Conservation (phyloP, 2,113 vertebrate genomes). For the Acrocephalus arundinaceus region DNA sequence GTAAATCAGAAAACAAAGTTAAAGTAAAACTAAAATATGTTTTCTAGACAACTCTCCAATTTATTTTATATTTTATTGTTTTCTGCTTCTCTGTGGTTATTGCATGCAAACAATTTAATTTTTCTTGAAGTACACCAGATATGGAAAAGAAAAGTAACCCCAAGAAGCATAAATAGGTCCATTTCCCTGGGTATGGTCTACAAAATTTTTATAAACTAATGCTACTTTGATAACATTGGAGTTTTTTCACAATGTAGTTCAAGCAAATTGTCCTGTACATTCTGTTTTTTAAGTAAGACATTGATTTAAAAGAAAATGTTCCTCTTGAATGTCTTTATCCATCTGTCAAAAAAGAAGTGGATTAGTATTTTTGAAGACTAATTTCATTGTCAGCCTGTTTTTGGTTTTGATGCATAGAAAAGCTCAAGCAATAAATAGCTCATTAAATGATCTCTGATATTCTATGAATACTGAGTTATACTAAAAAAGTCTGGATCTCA, state of each 20-base stretch:
- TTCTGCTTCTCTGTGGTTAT: neutral
- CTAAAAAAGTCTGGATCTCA: neutral
- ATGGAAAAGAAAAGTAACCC: neutral
- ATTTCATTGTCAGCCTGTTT: neutral
- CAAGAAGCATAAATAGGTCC: neutral
- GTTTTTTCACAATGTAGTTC: neutral
- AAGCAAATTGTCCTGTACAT: neutral
- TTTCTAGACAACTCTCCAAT: neutral
- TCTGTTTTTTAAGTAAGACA: neutral
- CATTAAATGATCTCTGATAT: neutral
- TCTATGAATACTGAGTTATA: neutral
- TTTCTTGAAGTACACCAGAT: neutral
- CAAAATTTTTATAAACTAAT: neutral
- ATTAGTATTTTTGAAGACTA: neutral
- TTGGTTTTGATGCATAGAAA: neutral
- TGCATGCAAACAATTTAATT: neutral
- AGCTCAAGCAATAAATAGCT: neutral
- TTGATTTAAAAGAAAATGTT: neutral
- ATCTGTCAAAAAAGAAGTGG: neutral
- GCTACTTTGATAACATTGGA: neutral
- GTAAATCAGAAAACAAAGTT: neutral
- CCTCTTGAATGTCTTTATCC: neutral
- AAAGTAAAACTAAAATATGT: neutral
- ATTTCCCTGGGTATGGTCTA: neutral
- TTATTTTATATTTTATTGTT: neutral